Conservation (phyloP, 2,113 vertebrate genomes). For the Oreochromis niloticus region DNA sequence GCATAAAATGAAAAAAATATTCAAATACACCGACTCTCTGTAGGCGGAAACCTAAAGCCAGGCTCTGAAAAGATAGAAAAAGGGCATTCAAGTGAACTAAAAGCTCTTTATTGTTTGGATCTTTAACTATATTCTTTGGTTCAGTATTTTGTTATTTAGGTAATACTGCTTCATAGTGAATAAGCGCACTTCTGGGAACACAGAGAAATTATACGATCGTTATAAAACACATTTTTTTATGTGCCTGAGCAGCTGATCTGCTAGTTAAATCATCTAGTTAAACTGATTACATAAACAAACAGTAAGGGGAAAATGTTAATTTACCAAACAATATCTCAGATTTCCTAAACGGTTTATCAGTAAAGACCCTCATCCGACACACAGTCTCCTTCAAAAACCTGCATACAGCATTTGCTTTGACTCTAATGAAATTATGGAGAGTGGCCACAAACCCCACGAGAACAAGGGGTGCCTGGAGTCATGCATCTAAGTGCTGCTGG, state of each 20-base stretch:
- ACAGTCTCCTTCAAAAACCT: not conserved
- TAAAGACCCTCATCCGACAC: not conserved
- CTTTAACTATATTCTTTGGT: not conserved
- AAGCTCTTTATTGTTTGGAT: slow-evolving; percentile 1
- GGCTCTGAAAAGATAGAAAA: slow-evolving; percentile 33
- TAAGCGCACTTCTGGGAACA: not conserved
- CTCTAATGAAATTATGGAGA: slow-evolving; percentile 57
- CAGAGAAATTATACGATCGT: not conserved
- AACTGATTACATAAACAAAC: not conserved
- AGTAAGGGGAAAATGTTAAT: not conserved
- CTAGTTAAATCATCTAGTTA: not conserved
- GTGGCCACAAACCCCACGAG: slow-evolving; percentile 52
- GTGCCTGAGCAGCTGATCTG: not conserved
- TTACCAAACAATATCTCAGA: slow-evolving; percentile 6
- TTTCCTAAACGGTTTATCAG: slow-evolving; percentile 10
- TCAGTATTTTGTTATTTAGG: not conserved
- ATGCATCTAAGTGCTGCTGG: slow-evolving; percentile 60
- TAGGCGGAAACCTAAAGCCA: slow-evolving; percentile 24
- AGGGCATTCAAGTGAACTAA: slow-evolving; percentile 21
- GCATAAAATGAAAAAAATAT: slow-evolving; percentile 26
- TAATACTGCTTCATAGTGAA: not conserved
- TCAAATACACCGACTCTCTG: slow-evolving; percentile 23
- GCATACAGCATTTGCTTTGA: slow-evolving; percentile 36
- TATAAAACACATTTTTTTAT: not conserved
- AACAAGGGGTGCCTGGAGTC: slow-evolving; percentile 39